Evolutionary conservation across 2,888 invertebrate species (phyloP).

Genomic region (Pristionchus exspectatus): DNA sequence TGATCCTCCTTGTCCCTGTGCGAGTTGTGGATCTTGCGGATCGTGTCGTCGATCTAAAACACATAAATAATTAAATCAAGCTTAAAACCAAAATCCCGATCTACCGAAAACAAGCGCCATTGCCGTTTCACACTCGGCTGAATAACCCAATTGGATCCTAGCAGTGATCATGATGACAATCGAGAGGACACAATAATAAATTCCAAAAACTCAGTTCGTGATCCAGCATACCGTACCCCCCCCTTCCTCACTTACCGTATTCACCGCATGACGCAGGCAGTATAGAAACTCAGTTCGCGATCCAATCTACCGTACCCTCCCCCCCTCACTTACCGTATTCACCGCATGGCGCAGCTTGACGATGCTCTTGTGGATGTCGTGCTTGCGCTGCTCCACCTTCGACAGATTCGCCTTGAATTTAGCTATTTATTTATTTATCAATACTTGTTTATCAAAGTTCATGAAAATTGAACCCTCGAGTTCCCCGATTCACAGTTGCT

Average conservation of each 20-base stretch:
- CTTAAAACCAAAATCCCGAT: not conserved
- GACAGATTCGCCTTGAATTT: not conserved
- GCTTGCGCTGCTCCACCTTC: conserved; percentile 25
- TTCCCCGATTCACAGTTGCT: too few species aligned
- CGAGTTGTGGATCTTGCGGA: conserved; percentile 34
- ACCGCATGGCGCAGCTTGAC: not conserved
- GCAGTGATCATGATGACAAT: too few species aligned
- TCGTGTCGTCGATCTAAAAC: not conserved
- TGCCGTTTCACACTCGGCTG: too few species aligned
- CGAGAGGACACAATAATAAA: too few species aligned
- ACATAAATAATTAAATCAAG: not conserved
- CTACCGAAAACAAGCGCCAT: too few species aligned
- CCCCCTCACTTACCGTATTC: conserved; percentile 35
- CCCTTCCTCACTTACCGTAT: conserved; percentile 24
- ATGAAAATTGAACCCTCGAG: too few species aligned
- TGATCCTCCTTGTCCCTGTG: conserved; percentile 26
- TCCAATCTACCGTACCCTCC: not conserved
- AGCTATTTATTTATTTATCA: too few species aligned
- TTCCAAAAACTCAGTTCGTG: not conserved
- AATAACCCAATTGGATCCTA: too few species aligned
- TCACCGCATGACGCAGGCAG: too few species aligned
- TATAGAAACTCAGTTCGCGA: not conserved
- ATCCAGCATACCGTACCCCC: not conserved
- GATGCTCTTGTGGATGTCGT: not conserved
- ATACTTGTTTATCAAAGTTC: too few species aligned